Percentiles rank a stretch among this genome's conserved stretches.
Conservation (phyloP, 92 coral and sea anemone species). For the Plumapathes pennacea region DNA sequence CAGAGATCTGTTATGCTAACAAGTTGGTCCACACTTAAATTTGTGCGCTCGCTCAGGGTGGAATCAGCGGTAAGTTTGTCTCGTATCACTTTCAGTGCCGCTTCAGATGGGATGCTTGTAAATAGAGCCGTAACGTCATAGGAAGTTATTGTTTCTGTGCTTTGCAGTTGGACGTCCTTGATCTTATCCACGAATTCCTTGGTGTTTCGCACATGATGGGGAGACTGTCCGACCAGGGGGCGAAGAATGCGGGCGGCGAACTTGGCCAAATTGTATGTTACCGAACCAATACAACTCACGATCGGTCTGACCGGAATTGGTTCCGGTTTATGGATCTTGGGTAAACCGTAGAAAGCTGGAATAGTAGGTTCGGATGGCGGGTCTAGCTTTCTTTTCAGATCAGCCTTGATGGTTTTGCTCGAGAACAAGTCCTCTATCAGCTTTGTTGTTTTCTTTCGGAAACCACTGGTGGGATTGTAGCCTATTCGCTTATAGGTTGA, state of each 20-base stretch:
- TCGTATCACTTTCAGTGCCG: neutral
- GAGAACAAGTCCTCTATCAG: slow-evolving; percentile 8
- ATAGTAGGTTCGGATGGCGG: slow-evolving; percentile 29
- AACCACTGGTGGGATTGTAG: slow-evolving; percentile 28
- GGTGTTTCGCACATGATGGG: slow-evolving; percentile 10
- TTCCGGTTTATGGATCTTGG: slow-evolving; percentile 19
- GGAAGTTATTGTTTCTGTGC: slow-evolving; percentile 16
- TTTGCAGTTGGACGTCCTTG: slow-evolving; percentile 11
- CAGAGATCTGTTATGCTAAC: neutral
- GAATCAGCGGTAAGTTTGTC: neutral
- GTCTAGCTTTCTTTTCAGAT: slow-evolving; percentile 28
- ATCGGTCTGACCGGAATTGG: slow-evolving; percentile 26
- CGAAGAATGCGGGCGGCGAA: neutral
- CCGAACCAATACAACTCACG: slow-evolving; percentile 20
- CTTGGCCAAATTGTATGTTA: slow-evolving; percentile 11
- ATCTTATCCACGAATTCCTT: slow-evolving; percentile 15
- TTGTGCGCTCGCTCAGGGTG: neutral
- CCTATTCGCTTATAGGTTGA: slow-evolving; percentile 20
- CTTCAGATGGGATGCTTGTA: slow-evolving; percentile 26
- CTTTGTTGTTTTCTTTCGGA: slow-evolving; percentile 2
- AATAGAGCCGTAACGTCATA: slow-evolving; percentile 14
- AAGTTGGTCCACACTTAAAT: slow-evolving; percentile 1
- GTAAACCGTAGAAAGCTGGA: slow-evolving; percentile 26
- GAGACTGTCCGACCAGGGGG: slow-evolving; percentile 5
- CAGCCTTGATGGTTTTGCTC: slow-evolving; percentile 14